phyloP scores from a whole-genome alignment of 64 coral and sea anemone genomes.

The Platygyra sinensis region DNA sequence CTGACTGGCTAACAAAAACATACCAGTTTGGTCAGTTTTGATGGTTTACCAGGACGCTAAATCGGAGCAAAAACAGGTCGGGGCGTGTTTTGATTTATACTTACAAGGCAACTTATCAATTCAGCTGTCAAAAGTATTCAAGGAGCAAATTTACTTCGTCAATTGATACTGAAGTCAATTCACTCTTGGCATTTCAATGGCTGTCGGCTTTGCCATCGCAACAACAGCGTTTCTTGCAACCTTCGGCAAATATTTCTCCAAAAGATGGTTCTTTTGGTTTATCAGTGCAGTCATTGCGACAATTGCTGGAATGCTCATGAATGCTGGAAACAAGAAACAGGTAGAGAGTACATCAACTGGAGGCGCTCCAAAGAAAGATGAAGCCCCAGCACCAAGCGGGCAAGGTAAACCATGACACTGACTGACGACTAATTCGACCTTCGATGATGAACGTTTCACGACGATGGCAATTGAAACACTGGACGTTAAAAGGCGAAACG shows the following conservation, averaged over 20 bases:
- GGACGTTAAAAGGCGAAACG: too few species aligned
- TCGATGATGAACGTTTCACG: background rate
- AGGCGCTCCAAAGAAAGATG: background rate
- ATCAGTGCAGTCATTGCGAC: background rate
- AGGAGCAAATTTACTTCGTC: background rate
- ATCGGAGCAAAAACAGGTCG: background rate
- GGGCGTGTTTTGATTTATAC: background rate
- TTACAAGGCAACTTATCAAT: background rate
- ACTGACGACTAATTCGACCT: background rate
- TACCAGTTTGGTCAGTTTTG: slow-evolving; percentile 35
- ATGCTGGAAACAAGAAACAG: slow-evolving; percentile 27
- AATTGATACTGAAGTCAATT: background rate
- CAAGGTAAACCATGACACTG: background rate
- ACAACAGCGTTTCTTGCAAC: background rate
- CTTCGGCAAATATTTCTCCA: slow-evolving; percentile 34
- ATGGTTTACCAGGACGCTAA: slow-evolving; percentile 12
- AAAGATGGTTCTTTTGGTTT: slow-evolving; percentile 23
- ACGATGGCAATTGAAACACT: background rate
- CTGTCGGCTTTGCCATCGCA: slow-evolving; percentile 26
- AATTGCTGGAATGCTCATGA: slow-evolving; percentile 12
- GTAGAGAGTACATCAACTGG: background rate
- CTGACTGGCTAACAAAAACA: background rate
- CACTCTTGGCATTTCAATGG: background rate
- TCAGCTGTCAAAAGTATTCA: background rate
- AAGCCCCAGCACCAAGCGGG: background rate